Percentiles rank a stretch among this genome's conserved stretches.
Conservation (phyloP, 1,140 invertebrate genomes). For the Leucophenga varia region DNA sequence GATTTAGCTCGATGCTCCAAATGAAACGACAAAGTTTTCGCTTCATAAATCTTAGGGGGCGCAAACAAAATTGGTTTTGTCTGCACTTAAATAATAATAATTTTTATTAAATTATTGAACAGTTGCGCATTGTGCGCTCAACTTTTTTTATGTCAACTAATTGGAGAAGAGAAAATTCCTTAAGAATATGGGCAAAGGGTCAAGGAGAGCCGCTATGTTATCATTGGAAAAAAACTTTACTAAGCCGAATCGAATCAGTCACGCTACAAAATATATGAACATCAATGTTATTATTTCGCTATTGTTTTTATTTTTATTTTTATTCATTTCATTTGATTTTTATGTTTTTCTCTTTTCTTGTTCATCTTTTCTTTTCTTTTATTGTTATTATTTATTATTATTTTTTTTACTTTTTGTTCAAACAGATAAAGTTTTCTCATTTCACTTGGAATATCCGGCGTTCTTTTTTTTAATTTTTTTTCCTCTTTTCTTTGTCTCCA, state of each 20-base stretch:
- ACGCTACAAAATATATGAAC: too few relatives aligned
- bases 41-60: not conserved
- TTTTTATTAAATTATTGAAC: slow-evolving; percentile 50
- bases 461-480: slow-evolving; percentile 12
- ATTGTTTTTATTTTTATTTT: not conserved
- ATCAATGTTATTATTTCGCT: not conserved
- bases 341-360: not conserved
- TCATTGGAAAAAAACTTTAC: too few relatives aligned
- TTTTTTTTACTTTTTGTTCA: not conserved
- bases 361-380: too few relatives aligned
- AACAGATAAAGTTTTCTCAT: slow-evolving; percentile 40
- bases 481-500: not conserved
- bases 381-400: not conserved
- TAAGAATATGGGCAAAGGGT: too few relatives aligned
- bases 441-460: slow-evolving; percentile 18
- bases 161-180: too few relatives aligned
- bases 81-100: slow-evolving; percentile 53
- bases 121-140: slow-evolving; percentile 14
- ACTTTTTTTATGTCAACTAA: slow-evolving; percentile 23
- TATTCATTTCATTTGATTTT: not conserved
- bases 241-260: too few relatives aligned
- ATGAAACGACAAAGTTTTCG: too few relatives aligned
- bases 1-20: too few relatives aligned
- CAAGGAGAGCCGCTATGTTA: too few relatives aligned
- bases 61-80: slow-evolving; percentile 31